phyloP scores from a whole-genome alignment of 2,888 invertebrate species.

The Cryptus armator region DNA sequence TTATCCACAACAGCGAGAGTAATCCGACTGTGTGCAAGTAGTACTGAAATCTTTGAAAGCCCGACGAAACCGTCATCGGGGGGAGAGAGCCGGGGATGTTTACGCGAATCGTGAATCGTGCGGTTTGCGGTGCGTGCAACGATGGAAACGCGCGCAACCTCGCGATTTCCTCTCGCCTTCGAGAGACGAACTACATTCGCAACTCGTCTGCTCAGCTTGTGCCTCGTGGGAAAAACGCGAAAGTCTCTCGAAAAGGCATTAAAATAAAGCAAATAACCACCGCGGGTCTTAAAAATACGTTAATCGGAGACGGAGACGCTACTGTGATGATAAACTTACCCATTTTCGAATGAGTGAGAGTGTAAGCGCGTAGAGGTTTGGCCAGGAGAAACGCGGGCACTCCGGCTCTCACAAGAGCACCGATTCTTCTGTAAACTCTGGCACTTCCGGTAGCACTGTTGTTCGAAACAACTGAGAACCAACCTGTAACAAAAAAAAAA shows the following conservation, averaged over 20 bases:
- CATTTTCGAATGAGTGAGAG: constrained; percentile 83
- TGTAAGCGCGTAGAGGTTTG: constrained; percentile 82
- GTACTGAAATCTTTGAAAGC: constrained; percentile 52
- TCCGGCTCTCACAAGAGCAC: constrained; percentile 82
- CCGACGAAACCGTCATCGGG: constrained; percentile 53
- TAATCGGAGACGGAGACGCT: neutral
- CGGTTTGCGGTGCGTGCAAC: constrained; percentile 62
- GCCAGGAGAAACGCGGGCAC: constrained; percentile 82
- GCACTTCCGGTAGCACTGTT: constrained; percentile 83
- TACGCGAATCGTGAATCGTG: constrained; percentile 65
- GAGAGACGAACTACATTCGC: constrained; percentile 54
- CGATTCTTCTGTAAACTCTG: constrained; percentile 82
- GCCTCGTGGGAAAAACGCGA: constrained; percentile 61
- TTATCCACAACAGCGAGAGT: constrained; percentile 50
- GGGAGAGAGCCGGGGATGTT: neutral
- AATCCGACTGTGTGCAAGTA: constrained; percentile 19
- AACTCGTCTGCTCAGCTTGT: constrained; percentile 34
- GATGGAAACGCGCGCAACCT: constrained; percentile 35
- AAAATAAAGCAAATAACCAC: neutral
- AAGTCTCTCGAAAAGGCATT: neutral
- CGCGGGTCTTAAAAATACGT: neutral
- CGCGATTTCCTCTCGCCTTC: constrained; percentile 11
- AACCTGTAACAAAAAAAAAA: constrained; percentile 76
- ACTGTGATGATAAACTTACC: constrained; percentile 74
- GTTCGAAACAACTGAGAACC: constrained; percentile 83